These are phyloP conservation scores for Sapajus apella DNA, from an alignment of 2,113 vertebrate species.

Conservation along the genomic window DNA sequence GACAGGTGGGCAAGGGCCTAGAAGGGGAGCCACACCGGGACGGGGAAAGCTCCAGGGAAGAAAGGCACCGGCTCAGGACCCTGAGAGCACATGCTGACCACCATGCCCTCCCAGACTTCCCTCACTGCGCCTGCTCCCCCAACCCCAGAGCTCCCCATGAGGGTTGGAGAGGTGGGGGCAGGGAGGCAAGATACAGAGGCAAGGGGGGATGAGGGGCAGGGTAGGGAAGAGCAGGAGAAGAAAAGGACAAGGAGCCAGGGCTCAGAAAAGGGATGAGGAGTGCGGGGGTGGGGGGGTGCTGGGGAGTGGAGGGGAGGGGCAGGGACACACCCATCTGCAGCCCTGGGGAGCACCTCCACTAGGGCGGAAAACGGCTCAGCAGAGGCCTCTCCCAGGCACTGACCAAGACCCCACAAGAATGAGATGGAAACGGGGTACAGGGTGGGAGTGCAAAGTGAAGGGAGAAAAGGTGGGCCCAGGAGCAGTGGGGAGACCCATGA, in stretches of 20 bases:
- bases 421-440: background rate
- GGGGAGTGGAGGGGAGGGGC: background rate
- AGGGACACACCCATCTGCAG: background rate
- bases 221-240: background rate
- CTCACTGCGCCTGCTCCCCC: background rate
- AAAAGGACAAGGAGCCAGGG: background rate
- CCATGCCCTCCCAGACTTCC: background rate
- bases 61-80: background rate
- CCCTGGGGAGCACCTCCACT: background rate
- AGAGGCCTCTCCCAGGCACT: background rate
- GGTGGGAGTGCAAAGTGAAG: background rate
- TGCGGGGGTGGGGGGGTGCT: background rate
- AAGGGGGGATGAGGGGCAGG: too few relatives aligned
- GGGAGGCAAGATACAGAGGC: background rate
- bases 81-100: background rate
- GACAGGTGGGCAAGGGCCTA: background rate
- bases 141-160: background rate
- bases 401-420: background rate
- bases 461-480: background rate
- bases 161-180: fast-evolving
- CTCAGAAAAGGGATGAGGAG: background rate
- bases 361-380: background rate
- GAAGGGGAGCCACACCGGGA: background rate
- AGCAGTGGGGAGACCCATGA: background rate
- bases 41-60: background rate